These are phyloP conservation scores for Aphelenchoides fujianensis DNA, from an alignment of 1,140 invertebrate genomes.

Conservation along the genomic window DNA sequence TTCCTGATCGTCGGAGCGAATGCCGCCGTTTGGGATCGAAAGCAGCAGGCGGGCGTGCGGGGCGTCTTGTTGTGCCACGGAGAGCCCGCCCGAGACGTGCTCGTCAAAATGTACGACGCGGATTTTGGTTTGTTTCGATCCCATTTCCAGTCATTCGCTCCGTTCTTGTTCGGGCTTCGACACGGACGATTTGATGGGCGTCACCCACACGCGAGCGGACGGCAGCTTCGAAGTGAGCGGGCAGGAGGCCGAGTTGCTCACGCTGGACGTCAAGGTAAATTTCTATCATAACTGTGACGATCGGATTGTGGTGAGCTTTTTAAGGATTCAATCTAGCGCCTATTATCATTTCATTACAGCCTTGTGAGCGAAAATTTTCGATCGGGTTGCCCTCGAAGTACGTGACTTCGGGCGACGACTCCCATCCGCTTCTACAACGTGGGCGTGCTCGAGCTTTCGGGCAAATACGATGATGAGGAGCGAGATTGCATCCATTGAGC, in stretches of 20 bases:
- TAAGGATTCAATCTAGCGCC: not conserved
- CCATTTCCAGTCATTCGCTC: too few species aligned
- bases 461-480: conserved; percentile 38
- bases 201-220: conserved; percentile 29
- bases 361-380: conserved; percentile 43
- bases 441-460: conserved; percentile 36
- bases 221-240: conserved; percentile 40
- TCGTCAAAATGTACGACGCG: conserved; percentile 47
- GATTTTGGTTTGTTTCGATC: conserved; percentile 35
- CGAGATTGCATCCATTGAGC: conserved; percentile 45
- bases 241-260: conserved; percentile 43
- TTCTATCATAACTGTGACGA: conserved; percentile 20
- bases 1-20: not conserved
- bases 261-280: conserved; percentile 46
- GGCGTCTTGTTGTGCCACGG: conserved; percentile 33
- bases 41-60: conserved; percentile 36
- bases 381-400: conserved; percentile 37
- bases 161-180: too few species aligned
- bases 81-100: conserved; percentile 32
- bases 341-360: conserved; percentile 23
- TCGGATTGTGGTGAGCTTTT: not conserved
- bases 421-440: conserved; percentile 37
- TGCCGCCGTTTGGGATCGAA: conserved; percentile 27
- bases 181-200: conserved; percentile 40
- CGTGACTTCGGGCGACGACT: conserved; percentile 29